Base-by-base conservation (phyloP, 2,113 vertebrate species). In the Panthera uncia region DNA sequence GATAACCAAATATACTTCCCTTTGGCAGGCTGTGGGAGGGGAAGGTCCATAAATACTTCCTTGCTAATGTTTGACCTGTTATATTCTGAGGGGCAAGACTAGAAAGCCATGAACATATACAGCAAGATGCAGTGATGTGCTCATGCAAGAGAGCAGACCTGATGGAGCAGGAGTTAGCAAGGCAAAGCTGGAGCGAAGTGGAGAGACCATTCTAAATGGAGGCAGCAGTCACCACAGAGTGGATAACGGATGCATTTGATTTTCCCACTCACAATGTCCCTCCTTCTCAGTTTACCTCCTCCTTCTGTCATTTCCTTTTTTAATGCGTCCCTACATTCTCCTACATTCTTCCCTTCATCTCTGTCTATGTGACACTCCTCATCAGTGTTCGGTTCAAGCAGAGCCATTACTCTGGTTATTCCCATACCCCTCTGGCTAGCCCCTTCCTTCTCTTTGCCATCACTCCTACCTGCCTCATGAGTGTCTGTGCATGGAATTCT, bases 211-310 rank as follows among this genome's bases (percentile, higher is more conserved):
- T 36, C 74, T 65, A 36, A 23, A 33, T 1, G 6, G 33, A 73
- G 14, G 82, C 4, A 25, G 8, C 27, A 14, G 50, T 45, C 21
- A 11, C 45, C 27, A 12, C 13, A 16, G 11, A 14, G 9, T 3
- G 4, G 21, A 50, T 2, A 31, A 2, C 69, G 15, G 33, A 29
- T 4, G 9, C 18, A 15, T 4, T 57, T 1, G 4, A 45, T n/a
- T 61, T 31, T 29, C 21, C 27, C 36, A 23, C 29, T 19, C 1
- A 69, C n/a, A 63, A 76, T 11, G 36, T 8, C 55, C 33, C 61
- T 38, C 33, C 41, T 73, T 63, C 63, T 89, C 50, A 36, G 25
- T 52, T 25, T 61, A 12, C 33, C 55, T 69, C 36, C 31, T 71
- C 65, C 36, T 68, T 19, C 55, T 36, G 7, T 52, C n/a, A 18